Evolutionary conservation across 2,888 invertebrate genomes (phyloP).

Genomic region (Hypomecis atomaria): DNA sequence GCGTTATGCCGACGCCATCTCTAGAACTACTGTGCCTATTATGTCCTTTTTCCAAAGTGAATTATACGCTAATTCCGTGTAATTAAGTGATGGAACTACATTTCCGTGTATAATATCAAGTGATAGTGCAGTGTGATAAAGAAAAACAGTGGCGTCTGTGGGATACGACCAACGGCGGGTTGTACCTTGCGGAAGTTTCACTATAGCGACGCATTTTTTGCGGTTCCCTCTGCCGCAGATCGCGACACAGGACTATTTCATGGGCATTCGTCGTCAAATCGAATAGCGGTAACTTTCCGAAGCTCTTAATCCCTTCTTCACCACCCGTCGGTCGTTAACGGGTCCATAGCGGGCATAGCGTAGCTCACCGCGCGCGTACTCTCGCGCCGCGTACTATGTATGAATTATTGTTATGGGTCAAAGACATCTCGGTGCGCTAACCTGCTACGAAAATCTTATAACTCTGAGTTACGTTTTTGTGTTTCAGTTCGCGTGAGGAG

Average conservation of each 20-base stretch:
- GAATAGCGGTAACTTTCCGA: slow-evolving; percentile 70
- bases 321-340: slow-evolving; percentile 57
- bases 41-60: slow-evolving; percentile 70
- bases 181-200: slow-evolving; percentile 80
- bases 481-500: slow-evolving; percentile 69
- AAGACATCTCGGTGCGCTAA: slow-evolving; percentile 62
- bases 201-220: slow-evolving; percentile 82
- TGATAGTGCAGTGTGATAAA: slow-evolving; percentile 58
- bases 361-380: slow-evolving; percentile 70
- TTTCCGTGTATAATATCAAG: slow-evolving; percentile 63
- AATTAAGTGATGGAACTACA: slow-evolving; percentile 71
- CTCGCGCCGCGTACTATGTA: slow-evolving; percentile 72
- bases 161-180: slow-evolving; percentile 63
- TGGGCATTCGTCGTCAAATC: slow-evolving; percentile 66
- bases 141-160: slow-evolving; percentile 56
- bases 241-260: slow-evolving; percentile 64
- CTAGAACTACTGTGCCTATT: slow-evolving; percentile 78
- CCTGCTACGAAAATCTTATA: slow-evolving; percentile 62
- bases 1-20: slow-evolving; percentile 85
- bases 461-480: slow-evolving; percentile 56
- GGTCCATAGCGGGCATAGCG: slow-evolving; percentile 54
- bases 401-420: slow-evolving; percentile 82
- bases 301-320: slow-evolving; percentile 53
- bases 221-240: slow-evolving; percentile 69
- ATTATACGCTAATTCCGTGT: slow-evolving; percentile 69